Percentiles rank a stretch among this genome's conserved stretches.
These are phyloP conservation scores for Cynopterus brachyotis DNA, from an alignment of 2,113 vertebrate species.

Conservation along the genomic window DNA sequence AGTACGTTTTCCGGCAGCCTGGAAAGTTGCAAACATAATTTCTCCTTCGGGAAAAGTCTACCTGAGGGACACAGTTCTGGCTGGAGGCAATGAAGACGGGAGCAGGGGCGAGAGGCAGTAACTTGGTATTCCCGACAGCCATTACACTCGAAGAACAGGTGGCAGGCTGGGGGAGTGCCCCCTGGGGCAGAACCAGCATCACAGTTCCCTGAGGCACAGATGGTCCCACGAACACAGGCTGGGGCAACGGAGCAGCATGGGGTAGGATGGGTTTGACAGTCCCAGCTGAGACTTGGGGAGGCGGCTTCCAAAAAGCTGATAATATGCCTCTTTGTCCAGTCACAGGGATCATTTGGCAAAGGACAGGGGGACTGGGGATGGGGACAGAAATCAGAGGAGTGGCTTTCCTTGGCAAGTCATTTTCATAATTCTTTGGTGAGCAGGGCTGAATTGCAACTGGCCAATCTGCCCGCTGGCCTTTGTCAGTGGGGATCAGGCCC, in stretches of 20 bases:
- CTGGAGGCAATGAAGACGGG: conserved; percentile 91
- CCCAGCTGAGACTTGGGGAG: conserved; percentile 79
- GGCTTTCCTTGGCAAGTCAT: conserved; percentile 78
- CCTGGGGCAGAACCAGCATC: conserved; percentile 95
- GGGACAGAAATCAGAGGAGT: conserved; percentile 81
- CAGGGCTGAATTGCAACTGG: conserved; percentile 45
- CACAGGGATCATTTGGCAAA: conserved; percentile 95
- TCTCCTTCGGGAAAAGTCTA: conserved; percentile 94
- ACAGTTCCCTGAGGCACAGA: conserved; percentile 91
- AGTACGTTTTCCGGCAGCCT: conserved; percentile 98
- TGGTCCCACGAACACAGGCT: conserved; percentile 89
- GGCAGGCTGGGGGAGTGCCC: conserved; percentile 81
- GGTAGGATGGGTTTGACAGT: conserved; percentile 87
- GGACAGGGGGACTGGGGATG: conserved; percentile 84
- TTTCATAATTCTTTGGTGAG: conserved; percentile 80
- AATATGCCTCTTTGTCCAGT: conserved; percentile 87
- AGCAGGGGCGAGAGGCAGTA: conserved; percentile 95
- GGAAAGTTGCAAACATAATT: conserved; percentile 95
- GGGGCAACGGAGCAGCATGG: conserved; percentile 82
- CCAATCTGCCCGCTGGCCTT: conserved; percentile 50
- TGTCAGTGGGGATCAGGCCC: conserved; percentile 41
- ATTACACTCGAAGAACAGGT: conserved; percentile 83
- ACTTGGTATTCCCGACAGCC: conserved; percentile 92
- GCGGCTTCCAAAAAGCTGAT: conserved; percentile 89
- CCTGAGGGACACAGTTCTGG: conserved; percentile 84